These are phyloP conservation scores for Drosophila mayaguana DNA, from an alignment of 2,888 invertebrate species.

Conservation along the genomic window DNA sequence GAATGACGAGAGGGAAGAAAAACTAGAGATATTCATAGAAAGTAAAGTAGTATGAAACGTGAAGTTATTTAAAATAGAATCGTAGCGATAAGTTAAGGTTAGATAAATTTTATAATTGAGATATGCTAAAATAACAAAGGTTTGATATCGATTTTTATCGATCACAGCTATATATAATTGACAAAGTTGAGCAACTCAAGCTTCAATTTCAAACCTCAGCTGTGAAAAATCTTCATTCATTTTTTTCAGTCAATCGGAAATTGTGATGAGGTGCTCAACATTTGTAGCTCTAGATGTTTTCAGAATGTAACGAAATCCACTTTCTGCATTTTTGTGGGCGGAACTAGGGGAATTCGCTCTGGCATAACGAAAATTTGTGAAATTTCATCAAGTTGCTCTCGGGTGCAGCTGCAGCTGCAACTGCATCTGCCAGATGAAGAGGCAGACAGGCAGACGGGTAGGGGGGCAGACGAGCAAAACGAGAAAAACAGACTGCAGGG, in stretches of 20 bases:
- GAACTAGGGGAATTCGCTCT: background rate
- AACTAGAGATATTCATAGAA: background rate
- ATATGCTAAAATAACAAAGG: background rate
- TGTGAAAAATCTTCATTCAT: background rate
- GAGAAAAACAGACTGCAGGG: slow-evolving; percentile 4
- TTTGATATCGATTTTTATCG: background rate
- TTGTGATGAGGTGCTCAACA: background rate
- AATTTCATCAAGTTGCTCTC: slow-evolving; percentile 32
- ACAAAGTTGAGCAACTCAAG: background rate
- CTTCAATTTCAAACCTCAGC: no score
- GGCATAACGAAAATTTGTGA: slow-evolving; percentile 23
- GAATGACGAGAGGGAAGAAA: background rate
- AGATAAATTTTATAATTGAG: no score
- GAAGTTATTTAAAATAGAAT: no score
- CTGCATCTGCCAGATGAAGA: slow-evolving; percentile 16
- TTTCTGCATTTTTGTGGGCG: background rate
- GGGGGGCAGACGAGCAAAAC: background rate
- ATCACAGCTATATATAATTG: background rate
- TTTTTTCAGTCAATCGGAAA: background rate
- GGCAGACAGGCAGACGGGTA: background rate
- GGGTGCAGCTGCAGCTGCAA: slow-evolving; percentile 14
- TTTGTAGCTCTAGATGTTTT: slow-evolving; percentile 4
- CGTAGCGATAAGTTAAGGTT: no score
- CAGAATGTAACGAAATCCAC: slow-evolving; percentile 14
- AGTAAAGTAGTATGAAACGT: background rate